A percentile compares a stretch with the other conserved stretches of the same genome.
phyloP scores from a whole-genome alignment of 2,113 vertebrate genomes.

The Podilymbus podiceps region DNA sequence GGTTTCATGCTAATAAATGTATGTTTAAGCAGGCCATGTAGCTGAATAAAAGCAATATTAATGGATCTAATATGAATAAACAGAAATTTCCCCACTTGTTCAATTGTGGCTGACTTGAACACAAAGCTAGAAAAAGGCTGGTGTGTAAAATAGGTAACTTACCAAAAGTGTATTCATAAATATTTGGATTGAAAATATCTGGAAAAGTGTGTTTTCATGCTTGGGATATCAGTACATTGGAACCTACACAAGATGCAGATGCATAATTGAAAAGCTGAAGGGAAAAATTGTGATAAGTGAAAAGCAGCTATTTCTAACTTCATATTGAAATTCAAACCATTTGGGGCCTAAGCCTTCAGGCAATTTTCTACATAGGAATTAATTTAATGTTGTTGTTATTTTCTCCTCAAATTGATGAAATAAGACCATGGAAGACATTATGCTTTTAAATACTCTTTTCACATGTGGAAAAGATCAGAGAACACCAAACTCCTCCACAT shows the following conservation, averaged over 20 bases:
- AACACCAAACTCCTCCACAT: background rate
- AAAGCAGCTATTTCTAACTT: constrained; percentile 43
- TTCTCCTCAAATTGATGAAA: constrained; percentile 29
- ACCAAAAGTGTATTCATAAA: background rate
- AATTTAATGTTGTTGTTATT: constrained; percentile 47
- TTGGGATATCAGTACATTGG: background rate
- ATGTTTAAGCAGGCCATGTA: background rate
- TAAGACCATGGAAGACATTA: background rate
- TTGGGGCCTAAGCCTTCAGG: constrained; percentile 28
- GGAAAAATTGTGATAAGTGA: constrained; percentile 26
- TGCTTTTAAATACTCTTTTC: constrained; percentile 53
- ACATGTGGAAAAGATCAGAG: constrained; percentile 10
- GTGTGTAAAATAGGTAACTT: background rate
- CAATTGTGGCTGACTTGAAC: background rate
- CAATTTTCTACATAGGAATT: constrained; percentile 33
- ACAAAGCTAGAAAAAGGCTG: background rate
- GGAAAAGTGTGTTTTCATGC: constrained; percentile 21
- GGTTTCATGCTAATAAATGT: background rate
- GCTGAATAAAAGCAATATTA: background rate
- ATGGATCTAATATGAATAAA: background rate
- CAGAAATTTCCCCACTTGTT: background rate
- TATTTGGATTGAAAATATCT: constrained; percentile 10
- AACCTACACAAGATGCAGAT: background rate
- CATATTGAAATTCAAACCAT: constrained; percentile 45
- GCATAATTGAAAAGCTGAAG: constrained; percentile 28